Evolutionary conservation across 2,113 vertebrate species (phyloP).

Genomic region (Falcunculus frontatus): DNA sequence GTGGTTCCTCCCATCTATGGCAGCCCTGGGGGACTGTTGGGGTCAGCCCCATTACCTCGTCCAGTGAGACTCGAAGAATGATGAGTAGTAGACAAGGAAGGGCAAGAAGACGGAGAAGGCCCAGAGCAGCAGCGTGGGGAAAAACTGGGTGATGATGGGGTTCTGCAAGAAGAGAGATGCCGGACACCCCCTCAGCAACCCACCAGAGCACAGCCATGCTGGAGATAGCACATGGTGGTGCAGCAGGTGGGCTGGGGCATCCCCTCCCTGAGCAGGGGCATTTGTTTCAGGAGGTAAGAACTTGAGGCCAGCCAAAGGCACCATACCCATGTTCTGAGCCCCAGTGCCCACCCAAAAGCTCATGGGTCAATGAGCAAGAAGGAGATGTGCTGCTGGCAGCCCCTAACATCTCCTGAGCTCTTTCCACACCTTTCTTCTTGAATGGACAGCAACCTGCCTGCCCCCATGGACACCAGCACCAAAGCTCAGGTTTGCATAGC

Average conservation of each 20-base stretch:
- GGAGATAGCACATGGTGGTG: not conserved
- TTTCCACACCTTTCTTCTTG: not conserved
- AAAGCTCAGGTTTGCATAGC: not conserved
- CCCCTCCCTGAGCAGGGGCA: not conserved
- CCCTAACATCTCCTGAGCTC: not conserved
- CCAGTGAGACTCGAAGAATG: slow-evolving; percentile 95
- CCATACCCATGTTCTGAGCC: not conserved
- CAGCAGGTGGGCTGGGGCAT: not conserved
- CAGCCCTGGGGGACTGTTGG: not conserved
- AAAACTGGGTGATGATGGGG: slow-evolving; percentile 93
- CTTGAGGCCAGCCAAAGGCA: not conserved
- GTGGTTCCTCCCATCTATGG: not conserved
- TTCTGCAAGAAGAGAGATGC: slow-evolving; percentile 73
- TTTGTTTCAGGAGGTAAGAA: not conserved
- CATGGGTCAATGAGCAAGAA: not conserved
- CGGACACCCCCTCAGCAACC: not conserved
- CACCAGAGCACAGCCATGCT: not conserved
- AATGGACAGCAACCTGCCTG: not conserved
- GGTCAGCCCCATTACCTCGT: slow-evolving; percentile 79
- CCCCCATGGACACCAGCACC: not conserved
- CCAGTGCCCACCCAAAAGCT: not conserved
- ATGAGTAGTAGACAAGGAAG: slow-evolving; percentile 92
- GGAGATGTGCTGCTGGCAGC: not conserved
- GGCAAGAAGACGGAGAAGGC: slow-evolving; percentile 91
- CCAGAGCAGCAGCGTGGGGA: slow-evolving; percentile 93